phyloP scores from a whole-genome alignment of 2,113 vertebrate genomes.

The Manacus vitellinus region DNA sequence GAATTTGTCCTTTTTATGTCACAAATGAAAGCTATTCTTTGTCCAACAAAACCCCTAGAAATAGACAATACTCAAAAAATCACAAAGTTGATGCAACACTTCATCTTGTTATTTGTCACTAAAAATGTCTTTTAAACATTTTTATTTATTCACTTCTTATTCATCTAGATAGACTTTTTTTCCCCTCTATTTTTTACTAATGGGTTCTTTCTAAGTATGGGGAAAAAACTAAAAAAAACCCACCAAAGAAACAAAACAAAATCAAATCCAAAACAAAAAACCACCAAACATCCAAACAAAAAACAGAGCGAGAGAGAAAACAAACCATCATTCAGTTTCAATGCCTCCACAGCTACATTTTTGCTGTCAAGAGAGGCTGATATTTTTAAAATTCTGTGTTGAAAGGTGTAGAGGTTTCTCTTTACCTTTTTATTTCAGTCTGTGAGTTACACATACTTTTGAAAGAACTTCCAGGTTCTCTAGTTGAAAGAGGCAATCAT shows the following conservation, averaged over 20 bases:
- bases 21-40: not conserved
- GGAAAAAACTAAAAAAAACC: not conserved
- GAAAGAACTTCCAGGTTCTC: not conserved
- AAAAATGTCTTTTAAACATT: not conserved
- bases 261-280: too few relatives aligned
- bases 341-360: not conserved
- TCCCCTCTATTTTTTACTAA: not conserved
- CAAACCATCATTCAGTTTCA: not conserved
- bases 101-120: not conserved
- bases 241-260: not conserved
- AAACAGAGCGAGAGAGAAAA: not conserved
- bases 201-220: not conserved
- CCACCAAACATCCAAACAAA: not conserved
- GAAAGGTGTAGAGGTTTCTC: not conserved
- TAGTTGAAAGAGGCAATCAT: not conserved
- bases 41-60: not conserved
- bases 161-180: not conserved
- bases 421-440: not conserved
- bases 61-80: not conserved
- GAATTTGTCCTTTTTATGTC: constrained; percentile 20
- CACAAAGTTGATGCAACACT: not conserved
- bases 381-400: not conserved
- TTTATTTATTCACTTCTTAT: not conserved
- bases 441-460: not conserved
- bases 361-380: not conserved